These are phyloP conservation scores for Armadillidium nasatum DNA, from an alignment of 1,140 invertebrate species.

Conservation along the genomic window DNA sequence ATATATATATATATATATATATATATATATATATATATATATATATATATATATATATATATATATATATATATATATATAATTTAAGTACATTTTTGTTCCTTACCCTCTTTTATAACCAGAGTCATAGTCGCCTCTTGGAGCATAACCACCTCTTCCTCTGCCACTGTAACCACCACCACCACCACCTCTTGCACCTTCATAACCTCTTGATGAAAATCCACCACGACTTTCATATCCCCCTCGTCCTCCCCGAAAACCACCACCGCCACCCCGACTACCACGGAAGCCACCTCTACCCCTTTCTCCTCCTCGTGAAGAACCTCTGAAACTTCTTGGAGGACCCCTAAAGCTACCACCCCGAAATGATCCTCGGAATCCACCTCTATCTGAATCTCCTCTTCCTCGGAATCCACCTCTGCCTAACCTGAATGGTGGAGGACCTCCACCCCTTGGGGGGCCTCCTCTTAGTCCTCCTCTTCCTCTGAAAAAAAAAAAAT, in stretches of 20 bases:
- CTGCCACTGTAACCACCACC: not conserved
- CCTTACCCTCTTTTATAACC: not conserved
- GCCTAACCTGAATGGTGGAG: not conserved
- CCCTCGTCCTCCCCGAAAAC: not conserved
- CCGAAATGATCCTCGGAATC: not conserved
- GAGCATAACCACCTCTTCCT: not conserved
- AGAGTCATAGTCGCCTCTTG: not conserved
- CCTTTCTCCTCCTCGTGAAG: not conserved
- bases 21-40: too few species aligned
- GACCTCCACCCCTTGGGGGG: not conserved
- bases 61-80: too few species aligned
- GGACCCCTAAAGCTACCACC: not conserved
- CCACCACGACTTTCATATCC: not conserved
- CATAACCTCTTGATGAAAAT: not conserved
- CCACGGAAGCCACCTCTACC: not conserved
- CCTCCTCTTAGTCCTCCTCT: not conserved
- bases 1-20: too few species aligned
- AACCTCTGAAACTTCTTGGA: not conserved
- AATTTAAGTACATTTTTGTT: too few species aligned
- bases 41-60: too few species aligned
- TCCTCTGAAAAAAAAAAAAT: not conserved
- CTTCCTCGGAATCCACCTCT: not conserved
- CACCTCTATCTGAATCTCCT: conserved; percentile 4
- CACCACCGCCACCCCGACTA: not conserved
- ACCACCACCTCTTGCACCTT: not conserved